Conservation (phyloP, 2,113 vertebrate genomes). For the Zeus faber region DNA sequence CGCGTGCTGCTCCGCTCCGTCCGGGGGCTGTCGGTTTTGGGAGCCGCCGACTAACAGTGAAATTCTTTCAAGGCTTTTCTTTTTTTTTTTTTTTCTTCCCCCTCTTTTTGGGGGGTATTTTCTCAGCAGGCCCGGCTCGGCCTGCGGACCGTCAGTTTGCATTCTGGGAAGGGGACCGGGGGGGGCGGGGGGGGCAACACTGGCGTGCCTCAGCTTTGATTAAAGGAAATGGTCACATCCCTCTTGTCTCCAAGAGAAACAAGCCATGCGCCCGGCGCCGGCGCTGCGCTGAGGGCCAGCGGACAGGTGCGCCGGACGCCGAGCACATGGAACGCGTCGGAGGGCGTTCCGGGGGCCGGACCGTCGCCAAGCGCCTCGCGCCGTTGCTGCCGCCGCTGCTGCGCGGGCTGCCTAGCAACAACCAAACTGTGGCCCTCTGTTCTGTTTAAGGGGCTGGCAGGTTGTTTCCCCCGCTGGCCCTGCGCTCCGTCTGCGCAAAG, state of each 20-base stretch:
- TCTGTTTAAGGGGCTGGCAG: conserved; percentile 1
- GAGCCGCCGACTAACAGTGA: background rate
- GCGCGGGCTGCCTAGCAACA: conserved; percentile 26
- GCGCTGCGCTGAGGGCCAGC: conserved; percentile 35
- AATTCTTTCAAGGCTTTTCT: conserved; percentile 5
- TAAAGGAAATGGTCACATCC: conserved; percentile 64
- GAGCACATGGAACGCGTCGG: conserved; percentile 3
- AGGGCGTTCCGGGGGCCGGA: too few species aligned
- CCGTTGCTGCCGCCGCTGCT: conserved; percentile 12
- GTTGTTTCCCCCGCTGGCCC: background rate
- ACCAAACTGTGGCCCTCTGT: background rate
- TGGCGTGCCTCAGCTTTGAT: conserved; percentile 55
- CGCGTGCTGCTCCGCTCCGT: conserved; percentile 8
- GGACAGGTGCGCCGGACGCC: conserved; percentile 39
- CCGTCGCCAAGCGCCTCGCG: too few species aligned
- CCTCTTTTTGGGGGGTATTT: too few species aligned
- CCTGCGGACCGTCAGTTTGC: conserved; percentile 33
- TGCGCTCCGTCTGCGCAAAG: background rate
- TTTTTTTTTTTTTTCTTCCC: background rate
- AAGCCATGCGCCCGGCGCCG: conserved; percentile 26
- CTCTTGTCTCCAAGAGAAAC: conserved; percentile 47
- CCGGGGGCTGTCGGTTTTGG: background rate
- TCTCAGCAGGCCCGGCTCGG: conserved; percentile 1
- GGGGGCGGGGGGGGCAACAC: conserved; percentile 22
- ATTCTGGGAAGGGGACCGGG: conserved; percentile 1